phyloP scores from a whole-genome alignment of 2,888 invertebrate species.

The Nemotelus pantherinus region DNA sequence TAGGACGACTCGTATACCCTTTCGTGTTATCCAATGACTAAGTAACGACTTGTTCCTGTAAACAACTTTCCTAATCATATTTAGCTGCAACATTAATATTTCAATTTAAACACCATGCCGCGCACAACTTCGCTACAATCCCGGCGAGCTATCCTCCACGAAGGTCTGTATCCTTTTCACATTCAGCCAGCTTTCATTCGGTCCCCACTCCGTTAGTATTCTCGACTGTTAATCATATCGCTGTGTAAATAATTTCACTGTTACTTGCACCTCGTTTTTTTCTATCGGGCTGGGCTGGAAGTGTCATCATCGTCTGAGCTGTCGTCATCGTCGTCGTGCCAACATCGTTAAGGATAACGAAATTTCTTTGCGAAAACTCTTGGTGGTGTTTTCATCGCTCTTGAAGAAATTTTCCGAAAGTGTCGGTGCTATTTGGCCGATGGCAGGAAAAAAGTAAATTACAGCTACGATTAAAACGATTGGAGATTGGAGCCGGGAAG shows the following conservation, averaged over 20 bases:
- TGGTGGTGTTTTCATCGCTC: background rate
- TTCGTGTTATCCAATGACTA: constrained; percentile 14
- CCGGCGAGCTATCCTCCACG: background rate
- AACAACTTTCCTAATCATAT: constrained; percentile 39
- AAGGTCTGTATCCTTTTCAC: no score
- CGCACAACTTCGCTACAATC: background rate
- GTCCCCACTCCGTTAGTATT: background rate
- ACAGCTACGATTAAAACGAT: background rate
- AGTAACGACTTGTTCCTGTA: constrained; percentile 2
- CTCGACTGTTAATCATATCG: constrained; percentile 15
- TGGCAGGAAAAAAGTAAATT: background rate
- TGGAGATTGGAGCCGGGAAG: no score
- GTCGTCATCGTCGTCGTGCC: background rate
- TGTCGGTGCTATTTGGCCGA: background rate
- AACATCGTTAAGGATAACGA: constrained; percentile 26
- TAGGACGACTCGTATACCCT: background rate
- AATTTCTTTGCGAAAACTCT: constrained; percentile 21
- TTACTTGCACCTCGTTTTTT: constrained; percentile 18
- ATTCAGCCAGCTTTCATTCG: background rate
- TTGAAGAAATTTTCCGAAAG: constrained; percentile 1
- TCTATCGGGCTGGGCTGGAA: background rate
- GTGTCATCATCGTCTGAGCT: constrained; percentile 8
- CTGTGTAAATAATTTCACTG: constrained; percentile 33
- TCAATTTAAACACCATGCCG: constrained; percentile 28
- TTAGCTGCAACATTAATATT: constrained; percentile 40